These are phyloP conservation scores for Lethenteron camtschaticum DNA, from an alignment of 2,113 vertebrate species.

Conservation along the genomic window DNA sequence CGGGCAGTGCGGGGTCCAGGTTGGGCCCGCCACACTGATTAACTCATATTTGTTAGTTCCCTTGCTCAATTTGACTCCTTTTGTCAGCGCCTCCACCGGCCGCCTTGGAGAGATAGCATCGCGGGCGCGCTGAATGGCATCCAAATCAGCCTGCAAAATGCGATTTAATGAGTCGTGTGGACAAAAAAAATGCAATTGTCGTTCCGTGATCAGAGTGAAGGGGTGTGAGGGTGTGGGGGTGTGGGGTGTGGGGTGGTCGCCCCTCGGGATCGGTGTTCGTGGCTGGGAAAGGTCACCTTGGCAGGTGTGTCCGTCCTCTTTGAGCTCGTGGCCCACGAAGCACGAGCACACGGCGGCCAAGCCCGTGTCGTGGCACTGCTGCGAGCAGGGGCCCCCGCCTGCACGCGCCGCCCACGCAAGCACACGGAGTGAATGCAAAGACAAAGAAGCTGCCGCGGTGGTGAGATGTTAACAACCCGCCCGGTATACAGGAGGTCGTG, in stretches of 20 bases:
- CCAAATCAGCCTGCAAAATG: neutral
- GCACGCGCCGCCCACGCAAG: slow-evolving; percentile 9
- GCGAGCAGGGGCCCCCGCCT: slow-evolving; percentile 50
- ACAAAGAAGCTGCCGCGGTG: slow-evolving; percentile 12
- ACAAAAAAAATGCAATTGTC: neutral
- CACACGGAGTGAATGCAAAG: slow-evolving; percentile 8
- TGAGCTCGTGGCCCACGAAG: slow-evolving; percentile 41
- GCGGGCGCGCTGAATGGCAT: neutral
- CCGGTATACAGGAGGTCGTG: slow-evolving; percentile 12
- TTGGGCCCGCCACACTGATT: no score
- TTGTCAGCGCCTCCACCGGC: no score
- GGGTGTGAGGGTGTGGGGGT: no score
- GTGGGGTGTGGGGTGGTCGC: neutral
- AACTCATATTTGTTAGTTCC: no score
- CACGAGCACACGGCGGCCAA: slow-evolving; percentile 40
- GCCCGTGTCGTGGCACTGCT: slow-evolving; percentile 26
- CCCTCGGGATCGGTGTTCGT: neutral
- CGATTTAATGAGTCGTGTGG: neutral
- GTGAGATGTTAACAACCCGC: slow-evolving; percentile 15
- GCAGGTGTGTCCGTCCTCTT: slow-evolving; percentile 38
- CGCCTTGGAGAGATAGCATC: neutral
- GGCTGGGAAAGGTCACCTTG: slow-evolving; percentile 30
- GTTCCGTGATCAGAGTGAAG: neutral
- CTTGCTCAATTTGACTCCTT: no score
- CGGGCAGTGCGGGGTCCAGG: no score